Evolutionary conservation across 2,888 invertebrate species (phyloP).

Genomic region (Charanyca ferruginea): DNA sequence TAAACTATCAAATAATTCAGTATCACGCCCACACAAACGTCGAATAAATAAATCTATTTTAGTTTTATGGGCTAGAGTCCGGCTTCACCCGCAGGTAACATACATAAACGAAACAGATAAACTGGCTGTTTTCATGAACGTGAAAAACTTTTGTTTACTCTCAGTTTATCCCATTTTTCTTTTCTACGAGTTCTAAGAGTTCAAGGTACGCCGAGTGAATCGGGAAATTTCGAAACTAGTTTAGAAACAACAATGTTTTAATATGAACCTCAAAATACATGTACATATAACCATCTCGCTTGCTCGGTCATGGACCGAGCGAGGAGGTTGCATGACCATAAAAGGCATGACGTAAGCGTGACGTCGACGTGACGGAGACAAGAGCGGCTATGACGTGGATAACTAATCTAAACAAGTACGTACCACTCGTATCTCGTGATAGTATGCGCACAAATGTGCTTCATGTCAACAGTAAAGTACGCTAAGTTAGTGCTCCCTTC

Average conservation of each 20-base stretch:
- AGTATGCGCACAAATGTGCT: slow-evolving; percentile 56
- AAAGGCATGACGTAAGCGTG: slow-evolving; percentile 64
- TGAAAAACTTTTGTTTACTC: slow-evolving; percentile 63
- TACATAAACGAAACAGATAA: slow-evolving; percentile 65
- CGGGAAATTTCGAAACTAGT: slow-evolving; percentile 50
- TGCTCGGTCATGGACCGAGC: slow-evolving; percentile 59
- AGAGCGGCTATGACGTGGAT: slow-evolving; percentile 58
- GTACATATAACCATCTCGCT: slow-evolving; percentile 23
- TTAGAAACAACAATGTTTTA: slow-evolving; percentile 49
- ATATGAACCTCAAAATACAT: slow-evolving; percentile 39
- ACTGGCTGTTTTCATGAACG: slow-evolving; percentile 52
- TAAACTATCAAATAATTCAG: slow-evolving; percentile 65
- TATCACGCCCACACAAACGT: slow-evolving; percentile 65
- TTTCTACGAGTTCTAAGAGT: slow-evolving; percentile 58
- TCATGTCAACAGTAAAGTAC: slow-evolving; percentile 53
- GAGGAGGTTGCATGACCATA: slow-evolving; percentile 56
- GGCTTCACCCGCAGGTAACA: slow-evolving; percentile 63
- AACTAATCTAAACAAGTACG: slow-evolving; percentile 55
- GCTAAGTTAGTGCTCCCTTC: slow-evolving; percentile 48
- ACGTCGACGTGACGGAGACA: slow-evolving; percentile 67
- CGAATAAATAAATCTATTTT: slow-evolving; percentile 72
- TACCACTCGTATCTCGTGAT: slow-evolving; percentile 48
- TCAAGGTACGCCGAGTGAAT: slow-evolving; percentile 54
- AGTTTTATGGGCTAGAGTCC: slow-evolving; percentile 66
- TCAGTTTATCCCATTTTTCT: slow-evolving; percentile 54